These are phyloP conservation scores for Luidia sarsii DNA, from an alignment of 53 echinoderm and acorn worm genomes.

Conservation along the genomic window DNA sequence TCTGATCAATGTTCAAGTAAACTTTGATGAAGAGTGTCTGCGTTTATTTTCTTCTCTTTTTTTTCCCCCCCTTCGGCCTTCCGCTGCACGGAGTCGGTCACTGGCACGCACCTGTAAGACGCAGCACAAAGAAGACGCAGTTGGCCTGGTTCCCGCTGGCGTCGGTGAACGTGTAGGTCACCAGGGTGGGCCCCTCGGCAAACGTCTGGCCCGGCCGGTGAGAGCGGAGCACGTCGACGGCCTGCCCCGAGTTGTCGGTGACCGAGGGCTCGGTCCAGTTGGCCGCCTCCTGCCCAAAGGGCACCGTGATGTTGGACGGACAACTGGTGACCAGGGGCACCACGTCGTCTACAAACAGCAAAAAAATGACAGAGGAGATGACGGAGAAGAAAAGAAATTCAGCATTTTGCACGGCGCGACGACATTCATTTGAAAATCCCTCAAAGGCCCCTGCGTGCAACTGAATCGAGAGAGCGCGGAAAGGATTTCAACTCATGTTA, in stretches of 20 bases:
- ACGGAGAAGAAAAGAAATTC: neutral
- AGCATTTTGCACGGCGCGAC: too few relatives aligned
- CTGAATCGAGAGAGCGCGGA: too few relatives aligned
- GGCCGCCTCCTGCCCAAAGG: conserved; percentile 1
- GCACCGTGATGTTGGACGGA: conserved; percentile 1
- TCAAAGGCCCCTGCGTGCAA: too few relatives aligned
- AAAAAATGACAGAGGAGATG: neutral
- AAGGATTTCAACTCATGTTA: too few relatives aligned
- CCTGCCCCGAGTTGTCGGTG: conserved; percentile 40
- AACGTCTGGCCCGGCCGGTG: conserved; percentile 30
- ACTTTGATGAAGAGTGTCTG: too few relatives aligned
- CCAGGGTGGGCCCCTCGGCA: conserved; percentile 12
- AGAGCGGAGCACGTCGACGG: neutral
- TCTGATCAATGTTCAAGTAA: too few relatives aligned
- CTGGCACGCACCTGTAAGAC: too few relatives aligned
- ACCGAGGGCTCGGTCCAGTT: conserved; percentile 51
- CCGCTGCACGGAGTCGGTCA: too few relatives aligned
- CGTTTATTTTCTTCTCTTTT: too few relatives aligned
- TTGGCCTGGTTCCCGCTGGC: conserved; percentile 26
- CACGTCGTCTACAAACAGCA: neutral
- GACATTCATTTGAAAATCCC: too few relatives aligned
- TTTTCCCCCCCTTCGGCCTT: too few relatives aligned
- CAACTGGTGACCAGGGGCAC: conserved; percentile 24
- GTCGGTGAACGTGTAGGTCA: conserved; percentile 43
- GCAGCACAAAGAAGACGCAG: conserved; percentile 24